Evolutionary conservation across 2,113 vertebrate species (phyloP).

Genomic region (Callopanchax toddi): DNA sequence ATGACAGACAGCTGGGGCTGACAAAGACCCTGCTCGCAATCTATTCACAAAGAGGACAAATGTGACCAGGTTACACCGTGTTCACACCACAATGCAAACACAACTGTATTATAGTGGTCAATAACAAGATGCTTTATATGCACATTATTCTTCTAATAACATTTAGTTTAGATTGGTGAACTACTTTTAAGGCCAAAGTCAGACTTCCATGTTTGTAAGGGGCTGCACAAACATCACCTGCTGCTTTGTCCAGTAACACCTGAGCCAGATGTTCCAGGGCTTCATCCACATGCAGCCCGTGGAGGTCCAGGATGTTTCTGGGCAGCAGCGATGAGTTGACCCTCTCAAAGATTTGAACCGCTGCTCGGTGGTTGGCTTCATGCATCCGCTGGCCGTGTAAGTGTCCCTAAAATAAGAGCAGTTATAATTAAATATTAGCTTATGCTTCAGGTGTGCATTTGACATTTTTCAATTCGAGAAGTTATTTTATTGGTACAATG

Average conservation of each 20-base stretch:
- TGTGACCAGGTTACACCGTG: slow-evolving; percentile 17
- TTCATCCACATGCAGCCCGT: slow-evolving; percentile 94
- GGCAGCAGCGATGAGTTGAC: slow-evolving; percentile 91
- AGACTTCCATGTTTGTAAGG: no score
- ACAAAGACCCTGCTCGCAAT: slow-evolving; percentile 85
- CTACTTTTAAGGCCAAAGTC: no score
- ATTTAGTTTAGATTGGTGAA: no score
- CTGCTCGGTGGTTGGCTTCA: slow-evolving; percentile 91
- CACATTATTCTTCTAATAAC: no score
- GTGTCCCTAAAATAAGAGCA: slow-evolving; percentile 79
- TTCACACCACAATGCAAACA: no score
- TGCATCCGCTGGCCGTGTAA: slow-evolving; percentile 92
- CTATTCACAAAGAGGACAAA: slow-evolving; percentile 79
- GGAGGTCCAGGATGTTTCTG: slow-evolving; percentile 93
- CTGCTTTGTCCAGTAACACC: slow-evolving; percentile 86
- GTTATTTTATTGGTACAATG: no score
- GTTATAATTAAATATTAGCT: no score
- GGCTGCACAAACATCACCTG: no score
- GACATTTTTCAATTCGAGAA: no score
- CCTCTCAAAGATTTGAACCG: slow-evolving; percentile 89
- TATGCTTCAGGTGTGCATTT: no score
- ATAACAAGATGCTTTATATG: neutral
- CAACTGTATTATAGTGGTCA: slow-evolving; percentile 2
- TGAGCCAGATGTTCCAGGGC: slow-evolving; percentile 85
- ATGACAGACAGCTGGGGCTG: slow-evolving; percentile 91